phyloP scores from a whole-genome alignment of 2,797 vertebrate species.

The Cebuella pygmaea region DNA sequence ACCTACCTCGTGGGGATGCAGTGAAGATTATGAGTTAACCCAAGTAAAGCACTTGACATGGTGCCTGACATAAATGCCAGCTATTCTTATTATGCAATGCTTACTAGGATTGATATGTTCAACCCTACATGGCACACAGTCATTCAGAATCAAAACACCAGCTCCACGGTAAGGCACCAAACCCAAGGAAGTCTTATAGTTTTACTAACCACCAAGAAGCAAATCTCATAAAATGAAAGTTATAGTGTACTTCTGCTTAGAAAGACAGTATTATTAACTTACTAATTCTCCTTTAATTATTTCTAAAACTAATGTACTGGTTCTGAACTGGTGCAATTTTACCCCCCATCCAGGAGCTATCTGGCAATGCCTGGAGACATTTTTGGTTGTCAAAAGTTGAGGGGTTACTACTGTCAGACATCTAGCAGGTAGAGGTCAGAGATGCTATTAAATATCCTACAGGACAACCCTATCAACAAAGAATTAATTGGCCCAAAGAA shows the following conservation, averaged over 20 bases:
- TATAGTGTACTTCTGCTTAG: not conserved
- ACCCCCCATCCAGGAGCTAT: not conserved
- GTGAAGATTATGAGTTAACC: not conserved
- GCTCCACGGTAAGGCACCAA: not conserved
- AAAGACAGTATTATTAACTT: not conserved
- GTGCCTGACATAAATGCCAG: not conserved
- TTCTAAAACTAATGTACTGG: not conserved
- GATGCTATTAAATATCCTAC: not conserved
- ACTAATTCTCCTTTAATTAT: not conserved
- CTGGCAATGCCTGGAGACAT: not conserved
- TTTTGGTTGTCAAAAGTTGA: not conserved
- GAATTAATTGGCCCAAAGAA: not conserved
- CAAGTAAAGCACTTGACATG: not conserved
- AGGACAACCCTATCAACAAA: not conserved
- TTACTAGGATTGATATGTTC: not conserved
- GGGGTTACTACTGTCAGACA: not conserved
- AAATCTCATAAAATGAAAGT: not conserved
- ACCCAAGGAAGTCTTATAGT: not conserved
- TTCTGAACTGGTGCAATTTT: not conserved
- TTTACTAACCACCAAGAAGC: not conserved
- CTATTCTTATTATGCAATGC: not conserved
- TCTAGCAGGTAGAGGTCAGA: not conserved
- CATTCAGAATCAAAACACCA: not conserved
- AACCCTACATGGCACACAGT: not conserved
- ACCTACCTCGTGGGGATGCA: not conserved